Evolutionary conservation across 2,888 invertebrate genomes (phyloP).

Genomic region (Timema podura): DNA sequence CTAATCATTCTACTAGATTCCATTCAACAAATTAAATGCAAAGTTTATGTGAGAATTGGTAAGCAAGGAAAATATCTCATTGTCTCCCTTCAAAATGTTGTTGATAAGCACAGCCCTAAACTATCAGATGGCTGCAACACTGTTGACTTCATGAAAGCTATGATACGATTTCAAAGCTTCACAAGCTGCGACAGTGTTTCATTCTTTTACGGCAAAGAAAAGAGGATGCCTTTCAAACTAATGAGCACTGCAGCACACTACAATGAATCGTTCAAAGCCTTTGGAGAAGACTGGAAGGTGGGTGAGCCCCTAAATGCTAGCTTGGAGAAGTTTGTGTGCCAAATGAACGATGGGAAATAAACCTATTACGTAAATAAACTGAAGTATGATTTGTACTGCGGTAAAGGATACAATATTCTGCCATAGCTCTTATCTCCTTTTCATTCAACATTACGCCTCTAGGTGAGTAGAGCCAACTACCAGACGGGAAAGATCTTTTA

Average conservation of each 20-base stretch:
- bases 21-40: conserved; percentile 1
- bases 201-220: neutral
- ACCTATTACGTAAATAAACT: too few species aligned
- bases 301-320: neutral
- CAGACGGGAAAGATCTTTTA: too few species aligned
- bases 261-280: conserved; percentile 5
- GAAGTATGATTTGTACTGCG: too few species aligned
- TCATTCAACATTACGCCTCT: too few species aligned
- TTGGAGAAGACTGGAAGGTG: neutral
- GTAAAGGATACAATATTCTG: too few species aligned
- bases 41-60: conserved; percentile 3
- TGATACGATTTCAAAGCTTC: neutral
- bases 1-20: neutral
- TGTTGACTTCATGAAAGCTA: neutral
- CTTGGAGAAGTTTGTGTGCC: neutral
- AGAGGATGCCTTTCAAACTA: neutral
- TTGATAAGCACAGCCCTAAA: too few species aligned
- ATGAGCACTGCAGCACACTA: neutral
- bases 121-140: neutral
- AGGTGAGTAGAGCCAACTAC: neutral
- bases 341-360: conserved; percentile 1
- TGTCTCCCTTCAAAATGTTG: neutral
- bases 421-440: neutral
- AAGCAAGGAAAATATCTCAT: neutral
- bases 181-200: conserved; percentile 5